phyloP scores from a whole-genome alignment of 2,888 invertebrate genomes.

The Melikaiella ostensackeni region DNA sequence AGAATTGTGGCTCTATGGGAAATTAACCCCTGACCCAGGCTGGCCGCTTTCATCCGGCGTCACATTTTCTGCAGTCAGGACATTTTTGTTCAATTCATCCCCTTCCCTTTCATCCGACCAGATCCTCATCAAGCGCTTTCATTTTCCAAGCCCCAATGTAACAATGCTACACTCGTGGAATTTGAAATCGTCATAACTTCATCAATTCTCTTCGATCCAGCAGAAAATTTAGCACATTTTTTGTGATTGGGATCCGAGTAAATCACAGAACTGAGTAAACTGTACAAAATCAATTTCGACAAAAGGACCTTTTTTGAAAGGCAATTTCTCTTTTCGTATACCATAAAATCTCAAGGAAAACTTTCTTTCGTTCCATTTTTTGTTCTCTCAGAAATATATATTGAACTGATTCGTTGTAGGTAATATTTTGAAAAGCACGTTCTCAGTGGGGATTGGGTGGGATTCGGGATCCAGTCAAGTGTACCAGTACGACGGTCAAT shows the following conservation, averaged over 20 bases:
- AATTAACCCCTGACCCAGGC: constrained; percentile 61
- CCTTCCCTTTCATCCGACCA: background rate
- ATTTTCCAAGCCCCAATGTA: constrained; percentile 22
- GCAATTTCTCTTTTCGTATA: background rate
- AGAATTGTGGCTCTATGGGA: constrained; percentile 68
- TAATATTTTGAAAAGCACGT: constrained; percentile 9
- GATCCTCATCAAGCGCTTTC: constrained; percentile 33
- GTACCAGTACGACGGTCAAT: constrained; percentile 64
- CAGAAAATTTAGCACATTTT: constrained; percentile 2
- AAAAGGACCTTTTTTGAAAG: background rate
- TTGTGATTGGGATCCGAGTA: background rate
- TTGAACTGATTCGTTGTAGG: background rate
- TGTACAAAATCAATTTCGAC: background rate
- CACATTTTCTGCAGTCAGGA: constrained; percentile 63
- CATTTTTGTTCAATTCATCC: constrained; percentile 44
- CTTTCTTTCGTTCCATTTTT: background rate
- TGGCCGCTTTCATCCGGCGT: constrained; percentile 54
- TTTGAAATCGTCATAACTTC: constrained; percentile 27
- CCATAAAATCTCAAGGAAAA: background rate
- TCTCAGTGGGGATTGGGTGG: background rate
- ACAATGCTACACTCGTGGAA: constrained; percentile 37
- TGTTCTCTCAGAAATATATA: background rate
- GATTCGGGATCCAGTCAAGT: constrained; percentile 55
- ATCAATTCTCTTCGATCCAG: constrained; percentile 20
- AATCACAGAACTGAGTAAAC: background rate